phyloP scores from a whole-genome alignment of 2,113 vertebrate genomes.

The Solea senegalensis region DNA sequence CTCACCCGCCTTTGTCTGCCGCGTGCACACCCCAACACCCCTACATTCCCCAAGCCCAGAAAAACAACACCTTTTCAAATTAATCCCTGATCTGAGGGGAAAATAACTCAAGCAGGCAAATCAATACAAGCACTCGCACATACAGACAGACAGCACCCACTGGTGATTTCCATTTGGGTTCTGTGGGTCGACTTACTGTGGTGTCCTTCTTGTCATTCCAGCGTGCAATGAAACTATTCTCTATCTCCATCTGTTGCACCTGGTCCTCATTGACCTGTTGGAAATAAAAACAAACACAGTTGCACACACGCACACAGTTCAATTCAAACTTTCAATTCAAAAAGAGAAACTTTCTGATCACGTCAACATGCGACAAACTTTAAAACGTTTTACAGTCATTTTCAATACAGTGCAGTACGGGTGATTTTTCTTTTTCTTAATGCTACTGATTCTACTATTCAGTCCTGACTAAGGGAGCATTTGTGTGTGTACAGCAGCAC shows the following conservation, averaged over 20 bases:
- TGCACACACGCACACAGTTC: slow-evolving; percentile 15
- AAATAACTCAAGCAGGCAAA: slow-evolving; percentile 33
- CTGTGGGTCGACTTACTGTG: slow-evolving; percentile 80
- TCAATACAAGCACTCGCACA: slow-evolving; percentile 29
- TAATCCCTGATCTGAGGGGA: slow-evolving; percentile 43
- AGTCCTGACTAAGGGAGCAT: too few species aligned
- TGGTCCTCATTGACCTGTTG: slow-evolving; percentile 93
- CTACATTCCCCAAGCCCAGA: background rate
- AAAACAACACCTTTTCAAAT: slow-evolving; percentile 55
- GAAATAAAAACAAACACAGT: slow-evolving; percentile 28
- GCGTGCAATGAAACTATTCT: slow-evolving; percentile 94
- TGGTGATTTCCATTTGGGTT: slow-evolving; percentile 50
- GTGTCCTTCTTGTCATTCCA: slow-evolving; percentile 98
- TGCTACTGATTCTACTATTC: too few species aligned
- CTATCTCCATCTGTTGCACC: slow-evolving; percentile 96
- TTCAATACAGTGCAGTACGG: too few species aligned
- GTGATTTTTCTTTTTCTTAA: too few species aligned
- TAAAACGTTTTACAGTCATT: background rate
- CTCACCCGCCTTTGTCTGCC: slow-evolving; percentile 13
- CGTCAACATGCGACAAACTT: background rate
- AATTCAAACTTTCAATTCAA: background rate
- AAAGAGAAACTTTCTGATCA: slow-evolving; percentile 9
- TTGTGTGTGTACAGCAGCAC: too few species aligned
- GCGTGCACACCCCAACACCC: background rate
- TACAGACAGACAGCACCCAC: slow-evolving; percentile 28